These are phyloP conservation scores for Rhinichthys klamathensis DNA, from an alignment of 2,113 vertebrate genomes.

Conservation along the genomic window DNA sequence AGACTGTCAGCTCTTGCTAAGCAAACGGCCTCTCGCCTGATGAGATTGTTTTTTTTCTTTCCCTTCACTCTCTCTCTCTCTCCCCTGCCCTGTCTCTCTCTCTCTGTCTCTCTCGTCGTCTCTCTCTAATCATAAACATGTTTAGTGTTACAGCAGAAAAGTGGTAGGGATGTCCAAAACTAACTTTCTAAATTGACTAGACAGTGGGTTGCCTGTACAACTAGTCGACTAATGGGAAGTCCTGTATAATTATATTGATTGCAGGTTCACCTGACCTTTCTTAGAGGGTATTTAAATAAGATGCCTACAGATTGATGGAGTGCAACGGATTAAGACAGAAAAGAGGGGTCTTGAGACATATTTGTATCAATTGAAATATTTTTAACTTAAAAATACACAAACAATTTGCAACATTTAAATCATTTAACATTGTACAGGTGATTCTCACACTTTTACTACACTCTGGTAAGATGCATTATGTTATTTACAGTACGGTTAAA, in stretches of 20 bases:
- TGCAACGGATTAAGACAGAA: background rate
- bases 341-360: background rate
- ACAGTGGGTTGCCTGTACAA: background rate
- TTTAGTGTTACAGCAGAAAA: slow-evolving; percentile 75
- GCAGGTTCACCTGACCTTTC: slow-evolving; percentile 14
- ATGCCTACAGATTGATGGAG: background rate
- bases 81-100: slow-evolving; percentile 65
- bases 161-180: slow-evolving; percentile 72
- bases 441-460: no score
- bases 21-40: slow-evolving; percentile 83
- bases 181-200: slow-evolving; percentile 69
- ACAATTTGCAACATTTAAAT: background rate
- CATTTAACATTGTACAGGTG: background rate
- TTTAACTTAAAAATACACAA: background rate
- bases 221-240: background rate
- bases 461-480: no score
- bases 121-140: slow-evolving; percentile 27
- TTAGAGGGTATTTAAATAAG: background rate
- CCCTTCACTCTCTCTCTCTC: slow-evolving; percentile 51
- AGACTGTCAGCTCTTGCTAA: slow-evolving; percentile 93
- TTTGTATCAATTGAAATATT: background rate
- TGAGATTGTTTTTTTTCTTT: slow-evolving; percentile 77
- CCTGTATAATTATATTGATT: background rate
- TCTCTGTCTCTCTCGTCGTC: background rate
- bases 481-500: background rate